These are phyloP conservation scores for Crotalus viridis DNA, from an alignment of 2,113 vertebrate genomes.

Conservation along the genomic window DNA sequence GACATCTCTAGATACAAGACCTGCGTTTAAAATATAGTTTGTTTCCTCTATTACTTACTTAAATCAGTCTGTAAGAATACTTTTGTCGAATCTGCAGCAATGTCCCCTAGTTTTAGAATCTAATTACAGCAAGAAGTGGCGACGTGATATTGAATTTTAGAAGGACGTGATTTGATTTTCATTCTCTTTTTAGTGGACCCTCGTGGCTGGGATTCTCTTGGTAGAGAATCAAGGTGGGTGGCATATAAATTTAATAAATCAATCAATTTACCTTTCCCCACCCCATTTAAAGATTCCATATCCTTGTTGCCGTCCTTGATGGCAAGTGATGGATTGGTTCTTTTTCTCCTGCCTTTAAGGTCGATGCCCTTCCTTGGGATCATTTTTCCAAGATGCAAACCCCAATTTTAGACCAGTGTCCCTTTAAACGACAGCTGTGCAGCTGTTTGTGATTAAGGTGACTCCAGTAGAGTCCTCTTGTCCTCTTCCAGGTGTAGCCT, in stretches of 20 bases:
- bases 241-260: too few species aligned
- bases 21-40: not conserved
- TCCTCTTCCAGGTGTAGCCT: not conserved
- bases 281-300: not conserved
- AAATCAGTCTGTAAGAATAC: not conserved
- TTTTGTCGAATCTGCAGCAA: not conserved
- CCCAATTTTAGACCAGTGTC: not conserved
- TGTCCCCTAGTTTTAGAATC: not conserved
- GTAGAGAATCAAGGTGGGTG: not conserved
- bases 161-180: not conserved
- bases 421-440: not conserved
- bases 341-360: too few species aligned
- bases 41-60: not conserved
- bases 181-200: not conserved
- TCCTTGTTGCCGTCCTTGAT: not conserved
- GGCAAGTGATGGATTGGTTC: not conserved
- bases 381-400: not conserved
- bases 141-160: too few species aligned
- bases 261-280: not conserved
- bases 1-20: too few species aligned
- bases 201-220: not conserved
- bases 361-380: too few species aligned
- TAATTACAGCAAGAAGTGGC: too few species aligned
- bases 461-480: too few species aligned
- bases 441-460: not conserved